phyloP scores from a whole-genome alignment of 2,113 vertebrate genomes.

The Ailurus styani region DNA sequence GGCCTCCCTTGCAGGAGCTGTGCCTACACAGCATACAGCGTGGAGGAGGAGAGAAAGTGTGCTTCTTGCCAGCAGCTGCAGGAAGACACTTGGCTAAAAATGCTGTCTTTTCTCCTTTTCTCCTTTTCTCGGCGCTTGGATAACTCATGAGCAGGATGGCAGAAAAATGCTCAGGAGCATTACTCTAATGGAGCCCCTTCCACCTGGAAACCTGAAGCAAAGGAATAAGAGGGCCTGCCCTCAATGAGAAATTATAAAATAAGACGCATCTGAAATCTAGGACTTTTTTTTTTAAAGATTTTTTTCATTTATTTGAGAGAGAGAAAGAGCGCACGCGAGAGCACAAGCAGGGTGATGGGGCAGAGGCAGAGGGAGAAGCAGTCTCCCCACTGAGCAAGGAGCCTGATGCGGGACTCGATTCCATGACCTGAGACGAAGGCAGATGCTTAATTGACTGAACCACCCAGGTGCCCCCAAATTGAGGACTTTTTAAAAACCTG shows the following conservation, averaged over 20 bases:
- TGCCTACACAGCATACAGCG: rapidly evolving
- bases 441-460: not conserved
- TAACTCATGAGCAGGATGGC: not conserved
- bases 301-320: not conserved
- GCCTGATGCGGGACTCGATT: not conserved
- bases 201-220: not conserved
- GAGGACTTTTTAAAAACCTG: not conserved
- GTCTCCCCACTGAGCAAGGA: not conserved
- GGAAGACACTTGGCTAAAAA: not conserved
- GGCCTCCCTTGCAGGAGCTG: not conserved
- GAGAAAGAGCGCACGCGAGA: too few species aligned
- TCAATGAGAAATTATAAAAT: not conserved
- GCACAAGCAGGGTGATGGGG: too few species aligned
- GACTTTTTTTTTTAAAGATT: not conserved
- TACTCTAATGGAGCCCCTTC: not conserved
- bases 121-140: not conserved
- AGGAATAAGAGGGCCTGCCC: not conserved
- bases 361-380: not conserved
- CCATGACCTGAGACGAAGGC: not conserved
- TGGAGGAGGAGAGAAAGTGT: not conserved
- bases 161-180: not conserved
- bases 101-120: not conserved
- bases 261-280: not conserved
- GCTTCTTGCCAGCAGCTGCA: not conserved
- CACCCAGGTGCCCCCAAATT: not conserved